Evolutionary conservation across 2,113 vertebrate genomes (phyloP), one percentile per base, ranked within the genome.

Genomic region (Zosterops hypoxanthus): DNA sequence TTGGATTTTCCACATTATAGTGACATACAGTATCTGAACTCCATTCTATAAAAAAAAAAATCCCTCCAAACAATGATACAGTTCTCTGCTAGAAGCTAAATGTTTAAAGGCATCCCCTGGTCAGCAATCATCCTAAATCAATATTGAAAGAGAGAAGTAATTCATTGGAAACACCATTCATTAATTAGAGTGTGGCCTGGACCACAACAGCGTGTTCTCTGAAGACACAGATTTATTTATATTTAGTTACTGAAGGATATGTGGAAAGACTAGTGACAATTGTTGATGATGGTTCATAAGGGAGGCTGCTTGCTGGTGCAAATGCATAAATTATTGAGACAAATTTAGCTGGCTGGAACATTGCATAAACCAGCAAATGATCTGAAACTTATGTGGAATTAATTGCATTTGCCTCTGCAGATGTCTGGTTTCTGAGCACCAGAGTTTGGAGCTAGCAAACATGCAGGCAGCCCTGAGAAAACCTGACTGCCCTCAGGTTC

Each of bases 321-420:
- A 94, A 88, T 71, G 52, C 71, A 93, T 88, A 90, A 90, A 96
- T 90, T 81, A 95, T 36, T 81, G 77, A 94, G 72, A 86, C 75
- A 93, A 92, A 86, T 93, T 90, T 88, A 93, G 85, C 86, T 95
- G 79, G 25, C 72, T 92, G 66, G 80, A 86, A 78, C 57, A 68
- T 64, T 86, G 93, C 36, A 90, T 86, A 93, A 94, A 78, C 41
- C 65, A 80, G 79, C 52, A 93, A 95, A 94, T 91, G 41, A 87
- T 90, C 82, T 80, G 39, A 90, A 93, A 92, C 42, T 93, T 86
- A 83, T 68, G 77, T 42, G 49, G 47, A 94, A 93, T 88, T 73
- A 90, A 95, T 88, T 6, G 1, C n/a, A 46, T 91, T 92, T 85
- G 75, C 59, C 60, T 90, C 77, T 93, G 65, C 85, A 91, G 80